These are phyloP conservation scores for Anneissia japonica DNA, from an alignment of 35 echinoderm and acorn worm genomes.

Conservation along the genomic window DNA sequence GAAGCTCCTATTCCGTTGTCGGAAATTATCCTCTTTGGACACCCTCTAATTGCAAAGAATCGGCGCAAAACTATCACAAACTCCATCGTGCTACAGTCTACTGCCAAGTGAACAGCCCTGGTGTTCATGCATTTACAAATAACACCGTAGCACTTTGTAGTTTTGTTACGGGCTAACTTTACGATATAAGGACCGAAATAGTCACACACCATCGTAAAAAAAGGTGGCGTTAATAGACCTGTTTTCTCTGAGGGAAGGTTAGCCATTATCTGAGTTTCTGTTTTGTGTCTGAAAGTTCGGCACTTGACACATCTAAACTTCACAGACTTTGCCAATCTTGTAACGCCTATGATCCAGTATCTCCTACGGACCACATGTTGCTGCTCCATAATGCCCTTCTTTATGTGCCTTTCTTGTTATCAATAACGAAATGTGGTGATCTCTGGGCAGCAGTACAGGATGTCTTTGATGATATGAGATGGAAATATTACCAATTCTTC, in stretches of 20 bases:
- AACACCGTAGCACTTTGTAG: slow-evolving; percentile 41
- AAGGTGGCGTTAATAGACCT: slow-evolving; percentile 29
- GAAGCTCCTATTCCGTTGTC: slow-evolving; percentile 39
- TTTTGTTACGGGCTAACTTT: slow-evolving; percentile 31
- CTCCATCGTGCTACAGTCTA: slow-evolving; percentile 46
- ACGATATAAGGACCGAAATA: slow-evolving; percentile 50
- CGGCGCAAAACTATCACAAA: slow-evolving; percentile 38
- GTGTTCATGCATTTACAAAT: slow-evolving; percentile 57
- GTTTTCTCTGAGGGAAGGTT: slow-evolving; percentile 28
- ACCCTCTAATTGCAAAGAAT: slow-evolving; percentile 45
- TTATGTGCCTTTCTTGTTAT: no score
- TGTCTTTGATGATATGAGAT: no score
- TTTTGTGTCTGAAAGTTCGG: slow-evolving; percentile 11
- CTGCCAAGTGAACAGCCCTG: slow-evolving; percentile 37
- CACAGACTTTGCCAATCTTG: slow-evolving; percentile 31
- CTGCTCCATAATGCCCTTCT: no score
- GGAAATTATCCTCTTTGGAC: not conserved
- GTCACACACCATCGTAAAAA: slow-evolving; percentile 33
- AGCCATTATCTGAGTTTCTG: slow-evolving; percentile 46
- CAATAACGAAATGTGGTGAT: no score
- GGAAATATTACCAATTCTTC: no score
- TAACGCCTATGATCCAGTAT: slow-evolving; percentile 29
- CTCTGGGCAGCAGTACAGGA: no score
- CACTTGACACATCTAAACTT: slow-evolving; percentile 46
- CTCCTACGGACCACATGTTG: no score